Evolutionary conservation across 2,113 vertebrate species (phyloP), one percentile per base, ranked within the genome.

Genomic region (Datnioides undecimradiatus): DNA sequence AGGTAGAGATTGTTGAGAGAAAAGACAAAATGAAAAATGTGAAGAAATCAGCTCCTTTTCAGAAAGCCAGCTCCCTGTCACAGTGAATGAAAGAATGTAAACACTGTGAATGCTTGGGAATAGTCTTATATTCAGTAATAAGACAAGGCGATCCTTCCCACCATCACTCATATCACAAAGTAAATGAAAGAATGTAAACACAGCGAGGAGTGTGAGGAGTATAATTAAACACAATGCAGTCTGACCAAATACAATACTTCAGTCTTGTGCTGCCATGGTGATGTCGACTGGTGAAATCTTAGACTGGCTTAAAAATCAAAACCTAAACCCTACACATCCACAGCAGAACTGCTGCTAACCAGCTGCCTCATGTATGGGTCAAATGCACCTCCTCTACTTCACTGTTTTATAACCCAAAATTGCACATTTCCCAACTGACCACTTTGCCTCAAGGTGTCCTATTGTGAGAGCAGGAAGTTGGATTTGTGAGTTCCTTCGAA

Each of bases 81-180:
- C 5, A 41, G 25, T 14, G 40, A 80, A 38, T 55, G n/a, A 62
- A 51, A 63, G 12, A 75, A 31, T 8, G 8, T 66, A 34, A 69
- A 57, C 41, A 21, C n/a, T 19, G 21, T 13, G 10, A 21, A 54
- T 27, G 45, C 25, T 36, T n/a, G 3, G 40, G 49, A 45, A 36
- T 12, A 10, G 25, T 36, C 62, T 73, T 13, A 54, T 55, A 23
- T 46, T 52, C 19, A 51, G 14, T 34, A 49, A 80, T 67, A 9
- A 67, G 19, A 55, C 67, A 10, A 33, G 31, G 40, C 5, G 1
- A 72, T 58, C 41, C 23, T 55, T 62, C 48, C 45, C 21, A 16
- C 29, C 14, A 5, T 38, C 34, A 17, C n/a, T 54, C 45, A 33
- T 41, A 33, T 66, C 33, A 52, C n/a, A 60, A 34, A 62, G 52